Conservation (phyloP, 2,888 invertebrate genomes). For the Ormyrus rosae region DNA sequence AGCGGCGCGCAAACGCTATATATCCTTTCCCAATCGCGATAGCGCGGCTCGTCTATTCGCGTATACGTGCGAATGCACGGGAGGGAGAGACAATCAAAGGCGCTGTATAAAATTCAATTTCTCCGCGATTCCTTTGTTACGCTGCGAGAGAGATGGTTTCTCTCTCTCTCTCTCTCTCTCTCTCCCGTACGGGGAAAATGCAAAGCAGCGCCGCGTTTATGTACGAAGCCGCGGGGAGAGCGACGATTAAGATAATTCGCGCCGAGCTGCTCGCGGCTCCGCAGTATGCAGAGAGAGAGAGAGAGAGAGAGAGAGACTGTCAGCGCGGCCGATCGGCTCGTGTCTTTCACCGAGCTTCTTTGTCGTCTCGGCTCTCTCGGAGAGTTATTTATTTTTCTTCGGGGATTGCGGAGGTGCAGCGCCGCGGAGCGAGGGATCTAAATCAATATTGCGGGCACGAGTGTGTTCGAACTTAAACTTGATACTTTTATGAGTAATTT, state of each 20-base stretch:
- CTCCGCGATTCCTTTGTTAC: slow-evolving; percentile 46
- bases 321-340: slow-evolving; percentile 27
- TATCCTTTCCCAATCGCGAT: slow-evolving; percentile 20
- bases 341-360: background rate
- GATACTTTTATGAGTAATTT: too few species aligned
- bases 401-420: too few species aligned
- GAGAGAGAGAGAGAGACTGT: slow-evolving; percentile 1
- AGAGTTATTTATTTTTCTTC: too few species aligned
- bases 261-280: background rate
- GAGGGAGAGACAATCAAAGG: slow-evolving; percentile 28
- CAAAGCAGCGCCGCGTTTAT: slow-evolving; percentile 34
- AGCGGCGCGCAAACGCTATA: background rate
- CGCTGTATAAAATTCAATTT: slow-evolving; percentile 39
- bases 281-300: background rate
- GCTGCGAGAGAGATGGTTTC: background rate
- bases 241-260: slow-evolving; percentile 45
- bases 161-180: slow-evolving; percentile 11
- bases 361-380: too few species aligned
- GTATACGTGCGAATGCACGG: background rate
- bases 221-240: slow-evolving; percentile 1
- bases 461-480: too few species aligned
- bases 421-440: too few species aligned
- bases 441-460: too few species aligned
- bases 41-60: too few species aligned
- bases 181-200: slow-evolving; percentile 33